Evolutionary conservation across 1,140 invertebrate species (phyloP), one percentile per base, ranked within the genome.

Genomic region (Diprion similis): DNA sequence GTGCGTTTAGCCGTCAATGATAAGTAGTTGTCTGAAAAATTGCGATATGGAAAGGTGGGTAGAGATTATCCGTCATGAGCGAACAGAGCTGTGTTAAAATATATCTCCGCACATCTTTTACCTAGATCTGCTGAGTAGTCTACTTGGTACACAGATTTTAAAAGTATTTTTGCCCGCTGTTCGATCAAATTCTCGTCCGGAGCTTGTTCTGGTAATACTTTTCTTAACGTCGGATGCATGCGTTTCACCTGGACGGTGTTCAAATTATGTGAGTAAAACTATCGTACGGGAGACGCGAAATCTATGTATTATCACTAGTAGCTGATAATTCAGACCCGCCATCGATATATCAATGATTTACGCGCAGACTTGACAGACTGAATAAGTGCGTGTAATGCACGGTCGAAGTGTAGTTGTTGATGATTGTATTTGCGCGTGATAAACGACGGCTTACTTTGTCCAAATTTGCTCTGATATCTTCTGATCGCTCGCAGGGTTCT

Each of bases 101-200:
- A 70, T 48, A 71, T 64, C 15, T 10, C 68, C 59, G 71, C 1
- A 48, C 15, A 9, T 68, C 37, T 11, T 73, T 75, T 77, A 73
- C 78, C 77, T 66, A 68, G 75, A 51, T 76, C 13, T 65, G 73
- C 81, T 0, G 65, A 79, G 51, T 78, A 80, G 66, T 80, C 76
- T n/a, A 72, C 6, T 64, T 81, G 80, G 70, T 84, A 84, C 0
- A 73, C 13, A 24, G 78, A 79, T 70, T 66, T 72, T 6, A 9
- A 66, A 0, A 70, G 47, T 69, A 81, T 78, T 6, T 79, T 76
- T 1, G 80, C 66, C 6, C 78, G 72, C 13, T n/a, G 19, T 18
- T 79, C 75, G n/a, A 83, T 72, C 4, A 81, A 3, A 10, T 75
- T 68, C 59, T 85, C 77, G 48, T 84, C 45, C 15, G 77, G 79